These are phyloP conservation scores for Trissonchulus latispiculum DNA, from an alignment of 2,888 invertebrate genomes.

Conservation along the genomic window DNA sequence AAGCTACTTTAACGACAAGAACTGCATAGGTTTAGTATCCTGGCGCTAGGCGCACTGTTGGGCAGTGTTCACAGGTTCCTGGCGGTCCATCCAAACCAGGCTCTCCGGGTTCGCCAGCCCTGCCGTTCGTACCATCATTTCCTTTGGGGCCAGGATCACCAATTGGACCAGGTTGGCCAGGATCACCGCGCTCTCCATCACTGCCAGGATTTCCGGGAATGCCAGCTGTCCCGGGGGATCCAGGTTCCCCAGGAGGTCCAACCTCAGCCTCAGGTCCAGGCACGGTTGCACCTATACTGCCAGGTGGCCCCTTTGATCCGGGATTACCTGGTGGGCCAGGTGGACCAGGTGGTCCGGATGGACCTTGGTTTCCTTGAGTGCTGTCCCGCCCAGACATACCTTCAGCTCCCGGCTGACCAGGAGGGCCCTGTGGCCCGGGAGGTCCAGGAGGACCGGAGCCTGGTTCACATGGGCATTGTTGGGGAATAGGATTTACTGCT, in stretches of 20 bases:
- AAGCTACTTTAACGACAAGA: too few relatives aligned
- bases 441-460: too few relatives aligned
- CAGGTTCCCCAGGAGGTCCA: conserved; percentile 6
- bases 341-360: conserved; percentile 1
- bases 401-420: too few relatives aligned
- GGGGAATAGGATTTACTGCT: background rate
- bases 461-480: conserved; percentile 2
- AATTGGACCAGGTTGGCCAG: too few relatives aligned
- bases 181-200: background rate
- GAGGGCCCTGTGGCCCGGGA: too few relatives aligned
- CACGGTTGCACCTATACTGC: background rate
- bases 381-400: background rate
- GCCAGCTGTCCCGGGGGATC: background rate
- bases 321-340: conserved; percentile 10
- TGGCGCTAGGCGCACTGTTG: too few relatives aligned
- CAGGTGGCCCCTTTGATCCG: conserved; percentile 5
- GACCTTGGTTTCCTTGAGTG: conserved; percentile 2
- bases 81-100: too few relatives aligned
- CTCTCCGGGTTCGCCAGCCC: too few relatives aligned
- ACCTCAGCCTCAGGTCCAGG: background rate
- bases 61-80: too few relatives aligned
- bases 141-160: too few relatives aligned
- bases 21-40: too few relatives aligned
- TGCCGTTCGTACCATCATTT: too few relatives aligned
- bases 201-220: background rate